Base-by-base conservation (phyloP, 2,888 invertebrate species). In the Toxonevra muliebris region DNA sequence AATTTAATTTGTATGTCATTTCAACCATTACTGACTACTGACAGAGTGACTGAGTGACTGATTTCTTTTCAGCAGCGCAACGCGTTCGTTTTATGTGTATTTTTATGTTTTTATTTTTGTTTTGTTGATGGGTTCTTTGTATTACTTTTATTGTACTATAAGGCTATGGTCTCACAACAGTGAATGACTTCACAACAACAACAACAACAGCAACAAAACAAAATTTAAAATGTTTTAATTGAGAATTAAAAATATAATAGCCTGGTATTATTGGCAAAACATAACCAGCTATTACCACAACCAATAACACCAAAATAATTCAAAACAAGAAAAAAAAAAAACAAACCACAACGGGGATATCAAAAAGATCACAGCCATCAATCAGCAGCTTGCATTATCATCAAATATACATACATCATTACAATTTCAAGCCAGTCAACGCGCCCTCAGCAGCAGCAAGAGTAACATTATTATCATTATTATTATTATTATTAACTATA, bases 1-100 rank as follows among this genome's bases (percentile, higher is more conserved):
- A 68, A 61, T 63, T 68, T 63, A 68, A 70, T 66, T 70, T 68
- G 59, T 66, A 45, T 70, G 68, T 66, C 68, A 68, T 63, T 70
- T 77, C 78, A 78, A 76, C 71, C 69, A 74, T 70, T 78, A 70
- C 53, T 66, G 65, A 76, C 70, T 78, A 70, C 53, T 66, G 65
- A 76, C 69, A 72, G 70, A 69, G 59, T 73, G 68, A 72, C 72
- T 76, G 73, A 70, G 71, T 72, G 70, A 72, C 71, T 68, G 72
- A 72, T 75, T 73, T 67, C 41, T 62, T 42, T 48, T 62, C 13
- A 17, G 12, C 17, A 5, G 5, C 4, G 20, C 54, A n/a, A n/a
- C n/a, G n/a, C n/a, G n/a, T n/a, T n/a, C 10, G 53, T 15, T 1
- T 15, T 53, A 13, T 53, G 10, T 15, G 10, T 17, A 53, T 53